Evolutionary conservation across 2,113 vertebrate genomes (phyloP), one percentile per base, ranked within the genome.

Genomic region (Oryctolagus cuniculus): DNA sequence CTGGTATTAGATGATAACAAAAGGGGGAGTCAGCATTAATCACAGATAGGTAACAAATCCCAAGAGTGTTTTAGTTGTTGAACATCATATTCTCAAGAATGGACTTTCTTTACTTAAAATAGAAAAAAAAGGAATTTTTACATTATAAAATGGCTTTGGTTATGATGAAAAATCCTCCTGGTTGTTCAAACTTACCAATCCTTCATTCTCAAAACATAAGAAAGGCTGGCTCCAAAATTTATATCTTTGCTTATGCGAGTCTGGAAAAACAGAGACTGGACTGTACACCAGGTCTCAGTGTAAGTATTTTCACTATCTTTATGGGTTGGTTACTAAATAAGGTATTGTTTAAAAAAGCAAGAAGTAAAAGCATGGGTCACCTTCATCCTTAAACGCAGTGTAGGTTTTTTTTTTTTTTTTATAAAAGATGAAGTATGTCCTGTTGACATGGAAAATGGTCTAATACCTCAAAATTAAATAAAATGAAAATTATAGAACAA

Each of bases 51-150:
- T 98, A 13, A 98, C 98, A 31, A 98, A 99, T 90, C 99, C 99
- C 0, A 99, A 99, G 95, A 98, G 99, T 96, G 98, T 99, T 36
- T 98, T 99, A 91, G 92, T 99, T 92, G 97, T 99, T 0, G 99
- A 99, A 94, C 97, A 99, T 79, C 99, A 99, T 90, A 99, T 99
- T 96, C 99, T 99, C 70, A 98, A 98, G 67, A 99, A 99, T 38
- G 99, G 99, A 96, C 99, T 99, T n/a, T 99, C 98, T 0, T 96
- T 99, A 87, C 98, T 99, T 90, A 98, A 98, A 96, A 98, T 99
- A 95, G 99, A 99, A 94, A 99, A 38, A 44, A 99, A 98, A 99
- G 96, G 96, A 99, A 99, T 97, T 99, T 99, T 90, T 99, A 99
- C 96, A 98, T 99, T 97, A 98, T 99, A 97, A 99, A 99, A 97